Base-by-base conservation (phyloP, 2,888 invertebrate species). In the Graphium colonna region DNA sequence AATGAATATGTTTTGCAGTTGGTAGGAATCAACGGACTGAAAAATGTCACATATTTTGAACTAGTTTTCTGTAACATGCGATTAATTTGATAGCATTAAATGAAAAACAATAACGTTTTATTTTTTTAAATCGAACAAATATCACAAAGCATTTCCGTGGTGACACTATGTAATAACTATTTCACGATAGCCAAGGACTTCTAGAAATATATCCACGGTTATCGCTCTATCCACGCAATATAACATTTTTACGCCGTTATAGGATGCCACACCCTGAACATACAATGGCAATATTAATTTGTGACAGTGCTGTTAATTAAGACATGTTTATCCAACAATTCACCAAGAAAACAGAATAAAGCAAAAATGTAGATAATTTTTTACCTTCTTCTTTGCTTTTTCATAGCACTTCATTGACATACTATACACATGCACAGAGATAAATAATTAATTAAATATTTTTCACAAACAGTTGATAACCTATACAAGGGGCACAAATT, bases 241-340 rank as follows among this genome's bases (percentile, higher is more conserved):
- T 53, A 39, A 49, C 48, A 49, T 43, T 31, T 12, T 28, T 42
- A 38, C 16, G 33, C 55, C 56, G 59, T 62, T 61, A 60, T 55
- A 58, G 50, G 51, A 59, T 39, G 62, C 62, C 75, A 51, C 78
- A 57, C 78, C 78, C 67, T 73, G 58, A 40, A 64, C 68, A 75
- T 64, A 76, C 72, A 73, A 62, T 71, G 77, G 66, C 73, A 71
- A 68, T 70, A 75, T 75, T 74, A 80, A 79, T 79, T 79, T 79
- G 79, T 74, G 71, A 72, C 68, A 66, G 64, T 60, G 64, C 58
- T 64, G 72, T 67, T 79, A 79, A 79, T 81, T 77, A 75, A 69
- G 68, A 70, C n/a, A 28, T 55, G 36, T 16, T 68, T 67, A 77
- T 73, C 69, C 65, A 51, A 42, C 0, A 71, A 3, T 0, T 55